phyloP scores from a whole-genome alignment of 2,113 vertebrate genomes.

The Zootoca vivipara region DNA sequence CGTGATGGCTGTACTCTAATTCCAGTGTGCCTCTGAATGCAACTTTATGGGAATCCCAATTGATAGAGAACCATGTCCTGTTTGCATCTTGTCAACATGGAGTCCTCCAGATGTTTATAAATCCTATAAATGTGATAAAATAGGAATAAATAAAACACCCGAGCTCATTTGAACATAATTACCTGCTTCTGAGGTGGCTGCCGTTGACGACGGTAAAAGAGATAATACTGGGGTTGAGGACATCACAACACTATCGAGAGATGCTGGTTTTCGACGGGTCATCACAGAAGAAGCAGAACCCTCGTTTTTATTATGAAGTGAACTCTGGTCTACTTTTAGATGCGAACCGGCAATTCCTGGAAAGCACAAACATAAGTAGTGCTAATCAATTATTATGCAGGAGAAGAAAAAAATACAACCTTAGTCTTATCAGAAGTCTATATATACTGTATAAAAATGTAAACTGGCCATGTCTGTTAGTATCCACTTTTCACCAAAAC shows the following conservation, averaged over 20 bases:
- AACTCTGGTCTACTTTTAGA: slow-evolving; percentile 80
- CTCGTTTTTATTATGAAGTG: slow-evolving; percentile 77
- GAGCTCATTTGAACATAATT: background rate
- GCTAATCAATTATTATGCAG: slow-evolving; percentile 11
- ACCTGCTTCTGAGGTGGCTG: slow-evolving; percentile 79
- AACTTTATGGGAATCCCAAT: too few species aligned
- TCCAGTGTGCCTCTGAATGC: too few species aligned
- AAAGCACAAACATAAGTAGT: slow-evolving; percentile 39
- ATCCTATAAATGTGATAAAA: too few species aligned
- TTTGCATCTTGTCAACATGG: too few species aligned
- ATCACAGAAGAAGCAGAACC: slow-evolving; percentile 70
- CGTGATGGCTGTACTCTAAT: too few species aligned
- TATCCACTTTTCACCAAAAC: too few species aligned
- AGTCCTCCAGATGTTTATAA: too few species aligned
- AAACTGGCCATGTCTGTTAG: too few species aligned
- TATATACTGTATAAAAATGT: too few species aligned
- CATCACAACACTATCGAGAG: slow-evolving; percentile 71
- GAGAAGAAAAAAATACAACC: background rate
- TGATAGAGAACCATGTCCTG: too few species aligned
- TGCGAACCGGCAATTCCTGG: slow-evolving; percentile 78
- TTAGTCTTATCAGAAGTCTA: background rate
- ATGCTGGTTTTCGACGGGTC: slow-evolving; percentile 80
- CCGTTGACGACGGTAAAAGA: slow-evolving; percentile 76
- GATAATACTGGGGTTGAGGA: slow-evolving; percentile 73
- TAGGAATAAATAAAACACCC: too few species aligned